Evolutionary conservation across 2,113 vertebrate genomes (phyloP), one percentile per base, ranked within the genome.

Genomic region (Larimichthys crocea): DNA sequence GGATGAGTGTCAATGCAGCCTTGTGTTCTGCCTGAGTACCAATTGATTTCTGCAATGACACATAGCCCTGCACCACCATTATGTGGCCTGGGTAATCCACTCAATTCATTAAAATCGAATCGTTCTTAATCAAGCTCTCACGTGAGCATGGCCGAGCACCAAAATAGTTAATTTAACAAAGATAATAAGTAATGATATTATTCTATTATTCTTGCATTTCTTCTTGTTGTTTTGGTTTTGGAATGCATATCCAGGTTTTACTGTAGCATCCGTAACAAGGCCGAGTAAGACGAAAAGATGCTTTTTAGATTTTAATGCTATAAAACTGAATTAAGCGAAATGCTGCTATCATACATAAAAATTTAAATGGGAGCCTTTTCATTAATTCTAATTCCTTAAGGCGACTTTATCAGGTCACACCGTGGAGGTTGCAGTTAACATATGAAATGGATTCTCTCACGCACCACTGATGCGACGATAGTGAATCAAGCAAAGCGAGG

Each of bases 21-120:
- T 83, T 88, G 86, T 88, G 85, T 92, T 88, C 69, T 42, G 74
- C 74, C 88, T 84, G 88, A 93, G 87, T 75, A 78, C 76, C 85
- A 77, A 93, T 94, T 89, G 91, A 93, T 94, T 92, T 84, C 48
- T 69, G 20, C 80, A 85, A 79, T 80, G 88, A 88, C 86, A 91
- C 82, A 89, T 68, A 79, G 77, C 76, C 79, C 78, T 68, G 79
- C 75, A 64, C 68, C 64, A 29, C 77, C 73, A 83, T 86, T 77
- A 80, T 63, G 65, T 80, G 80, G 74, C 66, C 81, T 3, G 35
- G 53, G 72, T 57, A 82, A 81, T 80, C 72, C 44, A 62, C 70
- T 88, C 71, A 49, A 86, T 89, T 83, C 67, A 89, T 82, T 86
- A 82, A 68, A 85, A 53, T 61, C 44, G 26, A 75, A 83, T 85